Conservation (phyloP, 2,113 vertebrate species). For the Dasyprocta punctata region DNA sequence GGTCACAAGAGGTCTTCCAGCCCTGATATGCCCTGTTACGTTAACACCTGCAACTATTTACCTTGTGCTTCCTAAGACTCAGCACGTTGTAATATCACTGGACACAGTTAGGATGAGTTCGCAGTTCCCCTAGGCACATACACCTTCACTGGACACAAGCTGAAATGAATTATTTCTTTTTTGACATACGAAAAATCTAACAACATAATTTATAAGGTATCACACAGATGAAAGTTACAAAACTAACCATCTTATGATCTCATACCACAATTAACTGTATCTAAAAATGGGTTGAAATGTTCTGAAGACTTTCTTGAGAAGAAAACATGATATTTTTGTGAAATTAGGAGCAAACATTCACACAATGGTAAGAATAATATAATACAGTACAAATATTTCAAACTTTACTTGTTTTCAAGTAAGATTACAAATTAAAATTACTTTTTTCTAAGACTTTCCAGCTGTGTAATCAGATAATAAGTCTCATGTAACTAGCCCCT, state of each 20-base stretch:
- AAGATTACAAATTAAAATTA: neutral
- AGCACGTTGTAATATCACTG: neutral
- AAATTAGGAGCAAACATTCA: neutral
- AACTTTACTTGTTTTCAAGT: constrained; percentile 14
- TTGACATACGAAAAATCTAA: neutral
- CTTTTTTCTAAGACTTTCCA: neutral
- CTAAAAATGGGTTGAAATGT: neutral
- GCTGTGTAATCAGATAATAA: neutral
- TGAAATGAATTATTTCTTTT: neutral
- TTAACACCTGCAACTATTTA: neutral
- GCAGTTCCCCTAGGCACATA: neutral
- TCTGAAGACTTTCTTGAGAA: neutral
- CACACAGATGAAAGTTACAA: neutral
- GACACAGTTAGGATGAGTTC: neutral
- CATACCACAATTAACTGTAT: neutral
- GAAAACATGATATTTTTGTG: neutral
- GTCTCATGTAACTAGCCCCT: neutral
- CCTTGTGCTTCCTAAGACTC: neutral
- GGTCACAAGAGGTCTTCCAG: neutral
- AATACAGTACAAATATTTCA: neutral
- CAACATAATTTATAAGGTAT: neutral
- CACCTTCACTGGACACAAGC: neutral
- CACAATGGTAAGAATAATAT: neutral
- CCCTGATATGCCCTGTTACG: neutral
- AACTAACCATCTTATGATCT: neutral